These are phyloP conservation scores for Gandaritis pyraliata DNA, from an alignment of 2,888 invertebrate species.

Conservation along the genomic window DNA sequence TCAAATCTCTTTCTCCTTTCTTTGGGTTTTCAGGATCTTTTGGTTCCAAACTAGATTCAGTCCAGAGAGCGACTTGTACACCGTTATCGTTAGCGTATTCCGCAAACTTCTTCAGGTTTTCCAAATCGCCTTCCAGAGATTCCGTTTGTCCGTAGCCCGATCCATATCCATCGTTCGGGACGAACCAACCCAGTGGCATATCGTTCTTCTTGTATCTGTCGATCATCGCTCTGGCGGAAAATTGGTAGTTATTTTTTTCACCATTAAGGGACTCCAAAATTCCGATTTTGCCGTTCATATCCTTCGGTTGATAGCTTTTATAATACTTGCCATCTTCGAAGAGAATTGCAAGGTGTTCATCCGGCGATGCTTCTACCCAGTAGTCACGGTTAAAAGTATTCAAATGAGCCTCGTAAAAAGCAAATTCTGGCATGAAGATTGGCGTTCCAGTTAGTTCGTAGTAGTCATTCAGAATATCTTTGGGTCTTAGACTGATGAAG, in stretches of 20 bases:
- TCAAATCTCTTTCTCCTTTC: conserved; percentile 76
- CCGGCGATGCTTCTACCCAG: conserved; percentile 68
- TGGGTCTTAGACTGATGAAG: conserved; percentile 63
- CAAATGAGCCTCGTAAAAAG: conserved; percentile 76
- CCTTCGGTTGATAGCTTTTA: conserved; percentile 66
- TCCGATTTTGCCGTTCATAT: conserved; percentile 63
- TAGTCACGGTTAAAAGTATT: conserved; percentile 77
- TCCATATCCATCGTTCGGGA: conserved; percentile 79
- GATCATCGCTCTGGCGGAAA: conserved; percentile 78
- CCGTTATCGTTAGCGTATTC: conserved; percentile 66
- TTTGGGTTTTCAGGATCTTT: conserved; percentile 67
- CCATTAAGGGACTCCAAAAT: conserved; percentile 76
- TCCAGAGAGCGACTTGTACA: conserved; percentile 75
- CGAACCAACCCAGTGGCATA: conserved; percentile 76
- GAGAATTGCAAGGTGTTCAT: conserved; percentile 59
- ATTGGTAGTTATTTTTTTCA: conserved; percentile 75
- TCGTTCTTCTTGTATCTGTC: conserved; percentile 72
- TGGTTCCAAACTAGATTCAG: conserved; percentile 72
- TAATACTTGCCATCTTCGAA: conserved; percentile 76
- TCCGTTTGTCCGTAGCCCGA: conserved; percentile 77
- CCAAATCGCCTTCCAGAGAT: conserved; percentile 69
- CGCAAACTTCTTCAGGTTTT: conserved; percentile 68
- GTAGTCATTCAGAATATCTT: conserved; percentile 69
- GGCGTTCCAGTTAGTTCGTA: conserved; percentile 74
- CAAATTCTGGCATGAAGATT: conserved; percentile 72